phyloP scores from a whole-genome alignment of 53 echinoderm and acorn worm species.

The Patiria pectinifera region DNA sequence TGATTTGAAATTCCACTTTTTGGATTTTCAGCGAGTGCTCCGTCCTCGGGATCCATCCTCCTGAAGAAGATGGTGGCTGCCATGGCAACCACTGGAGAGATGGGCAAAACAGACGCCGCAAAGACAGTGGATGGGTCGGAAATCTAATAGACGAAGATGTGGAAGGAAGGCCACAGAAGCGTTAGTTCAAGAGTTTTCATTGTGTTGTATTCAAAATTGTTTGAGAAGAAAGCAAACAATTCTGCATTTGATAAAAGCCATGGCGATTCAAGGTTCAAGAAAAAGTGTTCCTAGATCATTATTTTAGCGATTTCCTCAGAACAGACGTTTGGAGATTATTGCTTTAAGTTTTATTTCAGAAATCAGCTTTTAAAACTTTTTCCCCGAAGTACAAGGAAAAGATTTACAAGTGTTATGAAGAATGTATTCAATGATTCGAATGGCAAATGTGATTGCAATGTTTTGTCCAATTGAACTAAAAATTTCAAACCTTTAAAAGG shows the following conservation, averaged over 20 bases:
- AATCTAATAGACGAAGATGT: background rate
- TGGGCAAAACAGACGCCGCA: background rate
- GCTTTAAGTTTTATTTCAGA: too few species aligned
- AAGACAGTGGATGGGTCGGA: constrained; percentile 30
- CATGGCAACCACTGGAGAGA: constrained; percentile 48
- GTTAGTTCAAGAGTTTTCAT: background rate
- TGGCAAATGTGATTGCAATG: too few species aligned
- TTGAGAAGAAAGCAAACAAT: background rate
- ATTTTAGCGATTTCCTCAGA: too few species aligned
- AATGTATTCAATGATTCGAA: too few species aligned
- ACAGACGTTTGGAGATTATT: too few species aligned
- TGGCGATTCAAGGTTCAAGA: too few species aligned
- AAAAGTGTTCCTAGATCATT: too few species aligned
- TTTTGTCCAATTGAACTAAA: too few species aligned
- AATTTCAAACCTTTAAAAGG: too few species aligned
- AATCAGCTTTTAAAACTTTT: too few species aligned
- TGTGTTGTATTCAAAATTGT: background rate
- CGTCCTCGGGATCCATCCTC: constrained; percentile 22
- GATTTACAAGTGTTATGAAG: too few species aligned
- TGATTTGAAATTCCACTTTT: background rate
- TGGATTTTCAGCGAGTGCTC: constrained; percentile 1
- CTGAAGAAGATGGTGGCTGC: constrained; percentile 47
- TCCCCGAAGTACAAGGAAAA: too few species aligned
- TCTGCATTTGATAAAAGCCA: background rate
- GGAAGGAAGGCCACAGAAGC: background rate